Conservation (phyloP, 2,888 invertebrate genomes). For the Pocota personata region DNA sequence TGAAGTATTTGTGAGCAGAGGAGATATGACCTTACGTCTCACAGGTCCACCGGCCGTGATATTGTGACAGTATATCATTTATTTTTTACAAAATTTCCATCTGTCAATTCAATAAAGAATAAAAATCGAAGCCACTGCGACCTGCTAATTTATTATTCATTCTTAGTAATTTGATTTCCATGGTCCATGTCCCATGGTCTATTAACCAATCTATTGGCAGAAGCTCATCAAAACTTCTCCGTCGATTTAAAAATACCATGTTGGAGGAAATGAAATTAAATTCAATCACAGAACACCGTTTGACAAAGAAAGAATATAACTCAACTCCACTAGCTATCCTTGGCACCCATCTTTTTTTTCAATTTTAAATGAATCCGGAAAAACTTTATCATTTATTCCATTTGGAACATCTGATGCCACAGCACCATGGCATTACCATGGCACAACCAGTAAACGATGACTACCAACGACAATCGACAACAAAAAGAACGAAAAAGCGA, state of each 20-base stretch:
- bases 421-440: slow-evolving; percentile 21
- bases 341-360: not conserved
- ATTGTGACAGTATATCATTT: no score
- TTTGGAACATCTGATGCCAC: slow-evolving; percentile 61
- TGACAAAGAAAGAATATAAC: slow-evolving; percentile 14
- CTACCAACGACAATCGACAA: not conserved
- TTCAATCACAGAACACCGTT: slow-evolving; percentile 24
- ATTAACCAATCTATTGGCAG: not conserved
- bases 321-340: slow-evolving; percentile 20
- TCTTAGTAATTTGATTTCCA: not conserved
- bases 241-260: not conserved
- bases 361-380: slow-evolving; percentile 23
- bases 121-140: not conserved
- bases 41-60: no score
- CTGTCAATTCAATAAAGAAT: not conserved
- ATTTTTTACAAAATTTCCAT: not conserved
- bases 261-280: slow-evolving; percentile 44
- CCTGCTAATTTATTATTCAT: not conserved
- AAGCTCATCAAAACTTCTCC: slow-evolving; percentile 8
- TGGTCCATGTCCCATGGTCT: not conserved
- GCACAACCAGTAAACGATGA: slow-evolving; percentile 3
- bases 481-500: slow-evolving; percentile 5
- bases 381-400: slow-evolving; percentile 53
- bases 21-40: no score
- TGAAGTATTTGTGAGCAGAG: no score